Evolutionary conservation across 2,797 vertebrate species (phyloP).

Genomic region (Typhlichthys subterraneus): DNA sequence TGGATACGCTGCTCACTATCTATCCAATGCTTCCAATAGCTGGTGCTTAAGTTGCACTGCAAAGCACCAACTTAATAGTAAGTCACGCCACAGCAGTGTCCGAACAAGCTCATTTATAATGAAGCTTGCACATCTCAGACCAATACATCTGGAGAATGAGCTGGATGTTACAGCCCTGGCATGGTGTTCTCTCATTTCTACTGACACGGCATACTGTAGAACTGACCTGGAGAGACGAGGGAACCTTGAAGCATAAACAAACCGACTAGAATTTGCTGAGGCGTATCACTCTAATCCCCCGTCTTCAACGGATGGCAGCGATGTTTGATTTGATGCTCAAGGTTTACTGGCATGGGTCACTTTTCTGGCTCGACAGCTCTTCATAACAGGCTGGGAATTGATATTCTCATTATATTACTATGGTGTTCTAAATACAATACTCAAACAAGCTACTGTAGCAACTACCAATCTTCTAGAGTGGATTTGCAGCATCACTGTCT

Average conservation of each 20-base stretch:
- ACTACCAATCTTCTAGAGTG: too few relatives aligned
- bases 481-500: too few relatives aligned
- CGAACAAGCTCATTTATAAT: constrained; percentile 20
- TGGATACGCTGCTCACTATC: not conserved
- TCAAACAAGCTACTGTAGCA: too few relatives aligned
- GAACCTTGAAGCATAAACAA: constrained; percentile 5
- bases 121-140: constrained; percentile 17
- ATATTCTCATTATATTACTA: not conserved
- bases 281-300: constrained; percentile 29
- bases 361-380: constrained; percentile 1
- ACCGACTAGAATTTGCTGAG: constrained; percentile 17
- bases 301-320: constrained; percentile 22
- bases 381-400: constrained; percentile 2
- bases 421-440: too few relatives aligned
- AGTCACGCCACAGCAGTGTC: constrained; percentile 2
- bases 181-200: constrained; percentile 10
- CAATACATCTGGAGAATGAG: constrained; percentile 27
- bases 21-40: not conserved
- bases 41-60: not conserved
- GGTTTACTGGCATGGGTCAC: constrained; percentile 21
- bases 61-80: not conserved
- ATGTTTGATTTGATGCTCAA: constrained; percentile 31
- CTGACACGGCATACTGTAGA: not conserved
- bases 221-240: not conserved
- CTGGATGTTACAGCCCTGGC: not conserved